Base-by-base conservation (phyloP, 2,888 invertebrate genomes). In the Drosophila multiciliata region DNA sequence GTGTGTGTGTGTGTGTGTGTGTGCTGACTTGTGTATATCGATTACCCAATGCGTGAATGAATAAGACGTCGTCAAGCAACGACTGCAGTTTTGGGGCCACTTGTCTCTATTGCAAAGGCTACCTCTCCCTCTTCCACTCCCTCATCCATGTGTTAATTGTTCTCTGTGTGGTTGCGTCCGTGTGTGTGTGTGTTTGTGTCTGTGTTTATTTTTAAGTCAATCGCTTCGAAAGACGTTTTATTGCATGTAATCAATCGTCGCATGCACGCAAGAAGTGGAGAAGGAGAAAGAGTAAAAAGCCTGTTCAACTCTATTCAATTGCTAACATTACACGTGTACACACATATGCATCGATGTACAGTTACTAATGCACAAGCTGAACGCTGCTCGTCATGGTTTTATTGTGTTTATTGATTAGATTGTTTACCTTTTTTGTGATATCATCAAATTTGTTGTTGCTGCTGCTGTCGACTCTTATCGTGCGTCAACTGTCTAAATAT, bases 341-440 rank as follows among this genome's bases (percentile, higher is more conserved):
- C 35, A 35, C 20, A 9, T 52, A 61, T 70, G 32, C 36, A 57
- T 70, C 15, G 35, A 36, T 50, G 26, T 61, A 45, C 49, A 40
- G 23, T 50, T 60, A 35, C 53, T 35, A 50, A 12, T 35, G 33
- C 11, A 23, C 33, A 45, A 20, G 12, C 53, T 26, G 11, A 40
- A 66, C 68, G 59, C 35, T n/a, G 45, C 70, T 83, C 81, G 85
- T 78, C 77, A 77, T 75, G 79, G 73, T 66, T 73, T 75, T 82
- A 82, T 78, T 87, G 81, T 85, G 75, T 86, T 83, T 86, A 83
- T 86, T 88, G 86, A 87, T 87, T 88, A 87, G 86, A 87, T 87
- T 87, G 88, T 87, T 88, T 88, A 88, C 88, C 82, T 88, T 83
- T 85, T 81, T 78, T 82, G 82, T 86, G 86, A 88, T 88, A 88